These are phyloP conservation scores for Cryptus viduatorius DNA, from an alignment of 2,888 invertebrate species.

Conservation along the genomic window DNA sequence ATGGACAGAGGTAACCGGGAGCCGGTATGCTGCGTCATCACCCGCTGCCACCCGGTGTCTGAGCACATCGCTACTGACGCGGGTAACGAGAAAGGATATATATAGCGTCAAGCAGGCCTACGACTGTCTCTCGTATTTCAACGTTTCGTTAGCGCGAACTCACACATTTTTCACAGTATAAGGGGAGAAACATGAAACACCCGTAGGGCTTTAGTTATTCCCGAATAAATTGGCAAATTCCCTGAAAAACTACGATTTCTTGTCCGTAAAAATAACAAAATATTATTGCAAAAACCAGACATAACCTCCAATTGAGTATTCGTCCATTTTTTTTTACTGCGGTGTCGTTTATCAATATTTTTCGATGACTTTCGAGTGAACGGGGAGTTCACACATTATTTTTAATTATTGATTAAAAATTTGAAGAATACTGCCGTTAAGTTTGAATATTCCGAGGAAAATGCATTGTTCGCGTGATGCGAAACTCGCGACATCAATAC, in stretches of 20 bases:
- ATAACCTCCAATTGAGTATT: neutral
- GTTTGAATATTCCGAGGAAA: neutral
- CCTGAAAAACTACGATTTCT: constrained; percentile 44
- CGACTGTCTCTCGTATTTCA: constrained; percentile 24
- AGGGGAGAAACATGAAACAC: constrained; percentile 16
- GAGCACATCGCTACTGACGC: constrained; percentile 76
- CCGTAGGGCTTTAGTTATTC: constrained; percentile 50
- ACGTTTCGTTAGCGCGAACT: constrained; percentile 5
- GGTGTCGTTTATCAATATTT: neutral
- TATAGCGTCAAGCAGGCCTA: constrained; percentile 52
- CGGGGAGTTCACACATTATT: neutral
- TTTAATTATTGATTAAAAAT: neutral
- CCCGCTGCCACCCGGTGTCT: constrained; percentile 72
- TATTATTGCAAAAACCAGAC: constrained; percentile 48
- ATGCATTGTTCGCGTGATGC: neutral
- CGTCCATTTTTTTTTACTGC: neutral
- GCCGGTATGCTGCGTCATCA: constrained; percentile 82
- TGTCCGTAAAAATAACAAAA: constrained; percentile 56
- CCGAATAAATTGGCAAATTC: constrained; percentile 64
- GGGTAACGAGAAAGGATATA: constrained; percentile 69
- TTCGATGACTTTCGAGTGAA: neutral
- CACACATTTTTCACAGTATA: constrained; percentile 44
- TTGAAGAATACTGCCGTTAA: neutral
- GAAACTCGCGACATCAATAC: neutral
- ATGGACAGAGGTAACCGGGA: constrained; percentile 81